Evolutionary conservation across 2,113 vertebrate genomes (phyloP).

Genomic region (Oncorhynchus clarkii): DNA sequence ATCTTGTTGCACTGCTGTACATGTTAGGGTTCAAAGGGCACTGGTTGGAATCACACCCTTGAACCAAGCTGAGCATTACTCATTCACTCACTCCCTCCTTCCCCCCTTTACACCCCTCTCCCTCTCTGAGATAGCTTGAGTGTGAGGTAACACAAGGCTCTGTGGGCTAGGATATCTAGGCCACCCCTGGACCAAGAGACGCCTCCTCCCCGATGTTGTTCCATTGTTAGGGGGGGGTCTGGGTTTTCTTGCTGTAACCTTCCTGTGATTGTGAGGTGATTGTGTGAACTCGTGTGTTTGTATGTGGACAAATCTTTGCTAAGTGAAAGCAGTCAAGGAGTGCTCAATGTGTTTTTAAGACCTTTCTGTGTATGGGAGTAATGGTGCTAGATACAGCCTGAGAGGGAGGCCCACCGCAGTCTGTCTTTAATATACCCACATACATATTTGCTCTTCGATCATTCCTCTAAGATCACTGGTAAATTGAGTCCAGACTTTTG

Average conservation of each 20-base stretch:
- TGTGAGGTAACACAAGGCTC: not conserved
- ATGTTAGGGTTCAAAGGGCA: too few relatives aligned
- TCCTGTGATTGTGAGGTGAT: not conserved
- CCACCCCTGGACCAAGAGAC: not conserved
- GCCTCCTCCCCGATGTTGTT: not conserved
- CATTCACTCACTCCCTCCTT: not conserved
- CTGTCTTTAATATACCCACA: not conserved
- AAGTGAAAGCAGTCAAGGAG: not conserved
- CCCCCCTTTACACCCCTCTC: not conserved
- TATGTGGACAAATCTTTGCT: not conserved
- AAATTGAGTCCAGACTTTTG: slow-evolving; percentile 1
- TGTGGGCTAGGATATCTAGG: not conserved
- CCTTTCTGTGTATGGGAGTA: not conserved
- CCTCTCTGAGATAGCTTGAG: not conserved
- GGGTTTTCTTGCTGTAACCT: not conserved
- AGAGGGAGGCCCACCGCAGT: not conserved
- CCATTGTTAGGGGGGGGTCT: not conserved
- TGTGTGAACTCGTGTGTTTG: not conserved
- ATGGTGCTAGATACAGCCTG: not conserved
- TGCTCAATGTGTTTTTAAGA: not conserved
- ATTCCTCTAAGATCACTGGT: slow-evolving; percentile 49
- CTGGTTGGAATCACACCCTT: too few relatives aligned
- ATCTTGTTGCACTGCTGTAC: too few relatives aligned
- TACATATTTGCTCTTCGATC: not conserved
- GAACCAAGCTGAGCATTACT: too few relatives aligned